Evolutionary conservation across 2,797 vertebrate species (phyloP).

Genomic region (Babyrousa celebensis): DNA sequence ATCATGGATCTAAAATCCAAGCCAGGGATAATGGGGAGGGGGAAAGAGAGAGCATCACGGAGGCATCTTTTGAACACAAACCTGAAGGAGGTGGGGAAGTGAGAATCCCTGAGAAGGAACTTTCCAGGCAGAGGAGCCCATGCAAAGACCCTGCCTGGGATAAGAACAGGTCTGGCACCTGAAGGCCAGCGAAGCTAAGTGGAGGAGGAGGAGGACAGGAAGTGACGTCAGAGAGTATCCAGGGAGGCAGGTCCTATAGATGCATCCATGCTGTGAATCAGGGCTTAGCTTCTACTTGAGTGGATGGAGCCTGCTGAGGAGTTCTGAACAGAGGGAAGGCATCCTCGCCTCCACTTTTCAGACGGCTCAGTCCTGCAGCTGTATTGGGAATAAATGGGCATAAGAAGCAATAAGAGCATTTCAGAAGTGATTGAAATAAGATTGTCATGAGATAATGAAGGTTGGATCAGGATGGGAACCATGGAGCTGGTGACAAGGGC

Average conservation of each 20-base stretch:
- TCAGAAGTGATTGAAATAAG: not conserved
- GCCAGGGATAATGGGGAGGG: not conserved
- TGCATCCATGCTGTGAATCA: not conserved
- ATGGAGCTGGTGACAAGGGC: not conserved
- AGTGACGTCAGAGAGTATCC: not conserved
- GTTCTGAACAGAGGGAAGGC: not conserved
- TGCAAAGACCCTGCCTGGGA: not conserved
- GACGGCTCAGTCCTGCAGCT: not conserved
- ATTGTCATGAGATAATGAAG: not conserved
- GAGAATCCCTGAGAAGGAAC: not conserved
- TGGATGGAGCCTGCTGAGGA: not conserved
- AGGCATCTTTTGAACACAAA: not conserved
- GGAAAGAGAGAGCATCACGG: not conserved
- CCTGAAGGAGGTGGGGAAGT: not conserved
- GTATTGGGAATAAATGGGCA: not conserved
- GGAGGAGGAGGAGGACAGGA: not conserved
- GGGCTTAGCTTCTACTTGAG: not conserved
- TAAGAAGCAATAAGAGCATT: not conserved
- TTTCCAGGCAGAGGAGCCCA: not conserved
- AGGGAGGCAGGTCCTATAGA: not conserved
- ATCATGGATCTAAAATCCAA: not conserved
- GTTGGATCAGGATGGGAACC: not conserved
- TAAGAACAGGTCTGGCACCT: accelerated
- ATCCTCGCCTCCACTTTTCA: not conserved
- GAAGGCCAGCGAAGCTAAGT: not conserved